Evolutionary conservation across 2,113 vertebrate species (phyloP), one percentile per base, ranked within the genome.

Genomic region (Coryphaenoides rupestris): DNA sequence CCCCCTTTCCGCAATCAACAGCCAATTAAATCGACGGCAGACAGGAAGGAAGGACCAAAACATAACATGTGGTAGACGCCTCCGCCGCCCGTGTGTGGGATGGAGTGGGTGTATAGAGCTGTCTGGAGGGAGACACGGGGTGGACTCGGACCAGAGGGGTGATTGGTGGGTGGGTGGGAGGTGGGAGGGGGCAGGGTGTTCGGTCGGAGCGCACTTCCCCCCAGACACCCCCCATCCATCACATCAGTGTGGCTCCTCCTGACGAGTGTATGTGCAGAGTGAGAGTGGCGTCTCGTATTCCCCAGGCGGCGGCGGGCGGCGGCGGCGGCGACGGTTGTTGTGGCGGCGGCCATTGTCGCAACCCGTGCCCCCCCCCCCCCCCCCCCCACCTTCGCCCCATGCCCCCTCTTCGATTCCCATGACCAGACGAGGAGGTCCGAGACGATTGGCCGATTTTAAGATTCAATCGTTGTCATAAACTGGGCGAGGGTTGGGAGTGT

Each of bases 171-270:
- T 1, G 33, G 33, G 61, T 0, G 23, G 76, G n/a, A n/a, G n/a
- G n/a, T n/a, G n/a, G n/a, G n/a, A n/a, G n/a, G n/a, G n/a, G n/a
- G n/a, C n/a, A n/a, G n/a, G n/a, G n/a, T n/a, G n/a, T n/a, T n/a
- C n/a, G 79, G 79, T 81, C 81, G 83, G 65, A 60, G 65, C 55
- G 19, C 47, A 67, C 65, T 65, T 69, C 58, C 65, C 50, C 46
- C 13, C 14, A 57, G 73, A 68, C 70, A 74, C 21, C 70, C n/a
- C 63, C 75, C 77, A 87, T 86, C 80, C 74, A 84, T 85, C 82
- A 77, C 75, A 47, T 69, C 70, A 59, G 73, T 57, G 68, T 59
- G 65, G 50, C 57, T 72, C 77, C 80, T 83, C 77, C 80, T 83
- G 74, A 81, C 65, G 66, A 79, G 68, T 75, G 70, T 63, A 85